These are phyloP conservation scores for Distichodus sexfasciatus DNA, from an alignment of 2,797 vertebrate species.

Conservation along the genomic window DNA sequence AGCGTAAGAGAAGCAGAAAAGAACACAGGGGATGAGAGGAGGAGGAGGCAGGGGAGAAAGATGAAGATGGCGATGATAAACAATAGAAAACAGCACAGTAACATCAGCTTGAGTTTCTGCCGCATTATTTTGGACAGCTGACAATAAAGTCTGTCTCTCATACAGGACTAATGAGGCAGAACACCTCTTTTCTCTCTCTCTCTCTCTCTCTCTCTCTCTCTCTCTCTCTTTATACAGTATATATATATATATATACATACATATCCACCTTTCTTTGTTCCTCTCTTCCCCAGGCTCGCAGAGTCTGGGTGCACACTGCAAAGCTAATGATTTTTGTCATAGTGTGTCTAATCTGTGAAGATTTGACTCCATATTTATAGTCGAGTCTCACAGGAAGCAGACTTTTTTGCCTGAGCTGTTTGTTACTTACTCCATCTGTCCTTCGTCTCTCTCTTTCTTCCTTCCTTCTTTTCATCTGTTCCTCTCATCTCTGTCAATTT, in stretches of 20 bases:
- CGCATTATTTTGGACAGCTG: conserved; percentile 10
- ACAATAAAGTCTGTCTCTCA: conserved; percentile 14
- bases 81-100: not conserved
- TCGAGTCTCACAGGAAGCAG: too few relatives aligned
- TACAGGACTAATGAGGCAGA: conserved; percentile 40
- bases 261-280: too few relatives aligned
- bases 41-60: not conserved
- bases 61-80: not conserved
- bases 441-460: not conserved
- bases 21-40: not conserved
- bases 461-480: conserved; percentile 4
- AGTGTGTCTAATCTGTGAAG: not conserved
- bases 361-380: too few relatives aligned
- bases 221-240: too few relatives aligned
- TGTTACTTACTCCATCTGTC: not conserved
- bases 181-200: conserved; percentile 25
- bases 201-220: not conserved
- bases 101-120: not conserved
- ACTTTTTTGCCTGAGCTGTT: not conserved
- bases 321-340: too few relatives aligned
- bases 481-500: not conserved
- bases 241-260: too few relatives aligned
- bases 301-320: too few relatives aligned
- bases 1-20: not conserved
- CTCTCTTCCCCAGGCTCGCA: too few relatives aligned